A percentile compares a stretch with the other conserved stretches of the same genome.
Conservation (phyloP, 2,888 invertebrate species). For the Steinernema scapterisci region DNA sequence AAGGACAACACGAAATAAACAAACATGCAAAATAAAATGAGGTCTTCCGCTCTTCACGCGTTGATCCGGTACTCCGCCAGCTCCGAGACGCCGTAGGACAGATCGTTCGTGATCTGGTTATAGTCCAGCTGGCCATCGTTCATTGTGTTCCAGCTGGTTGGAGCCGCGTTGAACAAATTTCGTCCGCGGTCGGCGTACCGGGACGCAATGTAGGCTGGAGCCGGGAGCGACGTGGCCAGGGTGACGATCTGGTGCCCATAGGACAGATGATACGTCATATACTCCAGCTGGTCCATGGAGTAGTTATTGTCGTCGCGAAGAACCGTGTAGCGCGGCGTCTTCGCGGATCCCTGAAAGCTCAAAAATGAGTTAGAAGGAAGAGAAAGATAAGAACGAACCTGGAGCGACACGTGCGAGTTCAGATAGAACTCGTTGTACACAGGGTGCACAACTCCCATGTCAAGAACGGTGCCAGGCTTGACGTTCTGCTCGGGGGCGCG, state of each 20-base stretch:
- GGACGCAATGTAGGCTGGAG: constrained; percentile 30
- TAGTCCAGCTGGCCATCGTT: constrained; percentile 9
- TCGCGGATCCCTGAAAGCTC: constrained; percentile 37
- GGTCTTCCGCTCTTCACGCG: neutral
- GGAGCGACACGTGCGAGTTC: constrained; percentile 35
- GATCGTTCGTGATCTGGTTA: neutral
- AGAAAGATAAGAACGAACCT: constrained; percentile 14
- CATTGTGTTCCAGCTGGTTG: neutral
- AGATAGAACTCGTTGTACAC: constrained; percentile 40
- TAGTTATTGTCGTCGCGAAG: constrained; percentile 33
- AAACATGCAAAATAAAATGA: too few species aligned
- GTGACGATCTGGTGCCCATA: constrained; percentile 42
- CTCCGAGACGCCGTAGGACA: neutral
- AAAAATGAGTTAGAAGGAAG: too few species aligned
- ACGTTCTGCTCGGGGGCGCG: constrained; percentile 46
- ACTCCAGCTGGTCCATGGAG: constrained; percentile 34
- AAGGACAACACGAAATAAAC: too few species aligned
- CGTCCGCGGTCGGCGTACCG: constrained; percentile 35
- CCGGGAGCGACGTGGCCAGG: constrained; percentile 28
- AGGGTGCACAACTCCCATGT: constrained; percentile 37
- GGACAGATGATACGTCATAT: constrained; percentile 37
- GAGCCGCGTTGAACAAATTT: constrained; percentile 5
- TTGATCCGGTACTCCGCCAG: neutral
- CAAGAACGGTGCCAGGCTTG: constrained; percentile 47
- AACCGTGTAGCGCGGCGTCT: constrained; percentile 38